A percentile compares a stretch with the other conserved stretches of the same genome.
Conservation (phyloP, 2,888 invertebrate genomes). For the Rhorus exstirpatorius region DNA sequence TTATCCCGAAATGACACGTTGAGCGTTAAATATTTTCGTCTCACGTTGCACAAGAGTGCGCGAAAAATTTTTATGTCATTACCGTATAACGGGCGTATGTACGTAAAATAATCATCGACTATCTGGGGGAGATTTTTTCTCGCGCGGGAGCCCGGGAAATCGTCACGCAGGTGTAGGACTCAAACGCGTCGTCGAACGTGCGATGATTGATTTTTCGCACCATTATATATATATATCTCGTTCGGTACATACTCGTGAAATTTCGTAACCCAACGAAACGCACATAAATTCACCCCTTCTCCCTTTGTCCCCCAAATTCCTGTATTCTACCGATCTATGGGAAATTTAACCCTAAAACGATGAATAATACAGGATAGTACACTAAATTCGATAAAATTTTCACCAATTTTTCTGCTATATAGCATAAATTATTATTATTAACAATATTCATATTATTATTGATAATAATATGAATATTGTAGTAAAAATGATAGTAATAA, state of each 20-base stretch:
- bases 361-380: no score
- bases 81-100: neutral
- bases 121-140: slow-evolving; percentile 41
- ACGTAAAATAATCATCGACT: slow-evolving; percentile 46
- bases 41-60: neutral
- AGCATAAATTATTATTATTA: no score
- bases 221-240: slow-evolving; percentile 11
- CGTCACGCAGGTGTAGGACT: slow-evolving; percentile 73
- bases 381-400: no score
- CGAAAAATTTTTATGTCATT: neutral
- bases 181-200: slow-evolving; percentile 79
- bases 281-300: neutral
- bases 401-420: no score
- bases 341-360: neutral
- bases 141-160: slow-evolving; percentile 70
- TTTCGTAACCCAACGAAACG: slow-evolving; percentile 21
- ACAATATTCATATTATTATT: no score
- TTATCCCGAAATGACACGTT: no score
- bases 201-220: slow-evolving; percentile 82
- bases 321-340: neutral
- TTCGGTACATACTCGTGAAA: slow-evolving; percentile 9
- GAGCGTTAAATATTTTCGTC: no score
- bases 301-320: neutral
- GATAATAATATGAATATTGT: no score
- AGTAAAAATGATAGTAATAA: no score